Conservation (phyloP, 2,888 invertebrate species). For the Hirtodrosophila confusa region DNA sequence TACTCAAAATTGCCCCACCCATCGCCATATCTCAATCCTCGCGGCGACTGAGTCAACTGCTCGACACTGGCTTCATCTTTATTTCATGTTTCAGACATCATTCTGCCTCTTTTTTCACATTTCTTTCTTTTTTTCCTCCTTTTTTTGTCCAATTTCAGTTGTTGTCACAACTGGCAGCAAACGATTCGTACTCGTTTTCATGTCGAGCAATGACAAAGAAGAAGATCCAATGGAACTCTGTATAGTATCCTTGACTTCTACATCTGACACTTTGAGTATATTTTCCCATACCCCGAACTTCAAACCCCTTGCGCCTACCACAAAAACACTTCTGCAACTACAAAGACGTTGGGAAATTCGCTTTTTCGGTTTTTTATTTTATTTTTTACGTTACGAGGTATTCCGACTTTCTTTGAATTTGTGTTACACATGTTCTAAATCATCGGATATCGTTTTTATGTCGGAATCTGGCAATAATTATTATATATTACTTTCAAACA, state of each 20-base stretch:
- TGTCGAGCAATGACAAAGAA: slow-evolving; percentile 28
- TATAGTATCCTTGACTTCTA: slow-evolving; percentile 61
- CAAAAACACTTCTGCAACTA: slow-evolving; percentile 11
- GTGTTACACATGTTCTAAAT: too few relatives aligned
- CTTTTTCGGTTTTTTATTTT: slow-evolving; percentile 1
- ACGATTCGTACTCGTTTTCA: slow-evolving; percentile 42
- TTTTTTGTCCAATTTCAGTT: slow-evolving; percentile 50
- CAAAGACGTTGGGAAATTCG: slow-evolving; percentile 28
- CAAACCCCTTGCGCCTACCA: background rate
- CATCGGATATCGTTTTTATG: too few relatives aligned
- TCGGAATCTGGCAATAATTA: too few relatives aligned
- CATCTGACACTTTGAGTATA: slow-evolving; percentile 71
- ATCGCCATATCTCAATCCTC: slow-evolving; percentile 24
- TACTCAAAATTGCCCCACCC: slow-evolving; percentile 12
- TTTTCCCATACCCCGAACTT: background rate
- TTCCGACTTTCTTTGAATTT: too few relatives aligned
- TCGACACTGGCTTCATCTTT: slow-evolving; percentile 69
- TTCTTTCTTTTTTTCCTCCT: background rate
- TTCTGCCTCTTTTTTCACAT: slow-evolving; percentile 41
- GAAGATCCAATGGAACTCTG: slow-evolving; percentile 23
- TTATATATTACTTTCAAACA: too few relatives aligned
- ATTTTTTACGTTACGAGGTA: background rate
- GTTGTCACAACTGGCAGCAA: slow-evolving; percentile 58
- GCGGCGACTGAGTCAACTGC: slow-evolving; percentile 44
- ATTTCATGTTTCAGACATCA: slow-evolving; percentile 71